These are phyloP conservation scores for Diplosoma virens DNA, from an alignment of 23 tunicate species.

Conservation along the genomic window DNA sequence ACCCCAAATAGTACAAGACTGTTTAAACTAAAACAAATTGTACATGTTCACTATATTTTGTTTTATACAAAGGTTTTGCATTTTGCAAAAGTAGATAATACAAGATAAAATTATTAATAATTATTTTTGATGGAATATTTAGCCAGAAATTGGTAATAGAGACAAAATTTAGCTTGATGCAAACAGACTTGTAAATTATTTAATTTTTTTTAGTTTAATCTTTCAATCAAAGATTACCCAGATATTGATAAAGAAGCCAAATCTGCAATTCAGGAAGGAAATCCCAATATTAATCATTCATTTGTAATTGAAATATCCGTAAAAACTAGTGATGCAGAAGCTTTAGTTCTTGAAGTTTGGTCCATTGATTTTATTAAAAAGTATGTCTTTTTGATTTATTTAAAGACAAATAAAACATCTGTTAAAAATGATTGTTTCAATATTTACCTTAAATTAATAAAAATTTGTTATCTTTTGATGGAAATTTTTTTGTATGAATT, in stretches of 20 bases:
- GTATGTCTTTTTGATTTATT: too few relatives aligned
- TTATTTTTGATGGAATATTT: not conserved
- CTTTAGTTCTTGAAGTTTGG: constrained; percentile 79
- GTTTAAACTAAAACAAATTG: too few relatives aligned
- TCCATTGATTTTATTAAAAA: constrained; percentile 59
- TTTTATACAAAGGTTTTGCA: too few relatives aligned
- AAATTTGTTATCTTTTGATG: too few relatives aligned
- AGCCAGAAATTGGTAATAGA: not conserved
- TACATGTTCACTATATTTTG: too few relatives aligned
- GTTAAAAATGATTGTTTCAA: too few relatives aligned
- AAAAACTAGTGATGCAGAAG: constrained; percentile 77
- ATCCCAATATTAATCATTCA: constrained; percentile 30
- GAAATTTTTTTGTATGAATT: too few relatives aligned
- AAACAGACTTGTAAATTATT: not conserved
- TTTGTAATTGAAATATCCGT: constrained; percentile 74
- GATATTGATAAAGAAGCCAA: constrained; percentile 65
- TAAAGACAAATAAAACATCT: too few relatives aligned
- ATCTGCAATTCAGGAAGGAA: constrained; percentile 45
- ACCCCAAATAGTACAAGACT: too few relatives aligned
- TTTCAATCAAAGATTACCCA: constrained; percentile 81
- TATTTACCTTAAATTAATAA: too few relatives aligned
- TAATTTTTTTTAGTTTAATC: constrained; percentile 50
- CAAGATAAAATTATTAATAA: not conserved
- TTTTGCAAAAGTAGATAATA: too few relatives aligned
- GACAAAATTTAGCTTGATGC: not conserved